A percentile compares a stretch with the other conserved stretches of the same genome.
Evolutionary conservation across 1,140 invertebrate species (phyloP).

Genomic region (Seison nebaliae): DNA sequence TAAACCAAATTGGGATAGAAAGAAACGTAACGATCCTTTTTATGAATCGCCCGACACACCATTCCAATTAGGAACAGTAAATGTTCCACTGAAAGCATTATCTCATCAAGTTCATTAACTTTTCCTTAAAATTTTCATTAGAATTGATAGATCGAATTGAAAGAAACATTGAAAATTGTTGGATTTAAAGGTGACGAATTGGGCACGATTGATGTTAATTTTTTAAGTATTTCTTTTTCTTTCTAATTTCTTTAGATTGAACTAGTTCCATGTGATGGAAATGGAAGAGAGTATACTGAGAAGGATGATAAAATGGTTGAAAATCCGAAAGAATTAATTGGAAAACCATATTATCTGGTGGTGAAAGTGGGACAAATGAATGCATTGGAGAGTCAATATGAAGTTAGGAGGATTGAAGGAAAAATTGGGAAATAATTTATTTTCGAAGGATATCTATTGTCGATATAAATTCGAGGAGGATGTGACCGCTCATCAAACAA

Average conservation of each 20-base stretch:
- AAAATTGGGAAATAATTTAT: background rate
- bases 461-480: constrained; percentile 4
- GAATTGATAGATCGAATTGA: constrained; percentile 29
- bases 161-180: constrained; percentile 33
- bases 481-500: constrained; percentile 8
- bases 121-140: too few species aligned
- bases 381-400: constrained; percentile 1
- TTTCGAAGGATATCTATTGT: constrained; percentile 11
- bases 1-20: constrained; percentile 25
- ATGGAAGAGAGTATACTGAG: constrained; percentile 30
- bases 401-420: background rate
- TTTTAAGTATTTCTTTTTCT: background rate
- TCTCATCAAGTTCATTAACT: constrained; percentile 25
- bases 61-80: constrained; percentile 35
- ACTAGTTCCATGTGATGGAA: constrained; percentile 27
- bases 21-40: constrained; percentile 34
- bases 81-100: constrained; percentile 34
- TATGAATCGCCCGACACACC: constrained; percentile 33
- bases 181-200: constrained; percentile 33
- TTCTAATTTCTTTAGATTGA: constrained; percentile 21
- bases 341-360: background rate
- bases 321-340: constrained; percentile 27
- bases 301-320: constrained; percentile 32
- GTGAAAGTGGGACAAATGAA: constrained; percentile 3
- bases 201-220: constrained; percentile 32